Percentiles rank a stretch among this genome's conserved stretches.
Conservation (phyloP, 2,888 invertebrate genomes). For the Saturnia japonica region DNA sequence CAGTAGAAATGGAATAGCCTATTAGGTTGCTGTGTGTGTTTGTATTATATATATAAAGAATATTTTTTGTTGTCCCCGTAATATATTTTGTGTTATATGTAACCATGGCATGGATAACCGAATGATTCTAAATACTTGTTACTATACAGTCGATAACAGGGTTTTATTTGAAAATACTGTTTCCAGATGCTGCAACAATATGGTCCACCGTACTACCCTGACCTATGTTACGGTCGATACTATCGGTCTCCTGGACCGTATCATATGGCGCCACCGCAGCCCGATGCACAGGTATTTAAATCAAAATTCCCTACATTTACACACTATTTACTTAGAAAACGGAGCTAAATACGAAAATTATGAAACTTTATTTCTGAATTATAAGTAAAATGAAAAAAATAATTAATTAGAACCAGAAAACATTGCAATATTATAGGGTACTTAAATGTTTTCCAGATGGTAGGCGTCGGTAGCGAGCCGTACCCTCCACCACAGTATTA, state of each 20-base stretch:
- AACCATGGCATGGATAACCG: too few species aligned
- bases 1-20: background rate
- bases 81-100: too few species aligned
- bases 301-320: background rate
- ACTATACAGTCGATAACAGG: too few species aligned
- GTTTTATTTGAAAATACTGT: background rate
- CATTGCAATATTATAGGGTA: background rate
- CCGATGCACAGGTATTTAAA: constrained; percentile 62
- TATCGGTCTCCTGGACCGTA: constrained; percentile 74
- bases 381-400: background rate
- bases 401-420: too few species aligned
- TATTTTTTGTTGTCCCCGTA: too few species aligned
- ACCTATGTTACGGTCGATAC: constrained; percentile 74
- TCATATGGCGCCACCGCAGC: constrained; percentile 78
- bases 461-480: constrained; percentile 70
- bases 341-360: too few species aligned
- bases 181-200: constrained; percentile 73
- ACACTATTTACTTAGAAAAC: background rate
- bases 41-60: too few species aligned
- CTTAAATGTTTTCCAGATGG: constrained; percentile 58
- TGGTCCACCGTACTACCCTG: constrained; percentile 72
- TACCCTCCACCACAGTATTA: constrained; percentile 79
- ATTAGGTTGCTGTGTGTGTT: background rate
- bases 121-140: too few species aligned
- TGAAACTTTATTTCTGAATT: too few species aligned